Evolutionary conservation across 2,113 vertebrate species (phyloP), one percentile per base, ranked within the genome.

Genomic region (Pithys albifrons): DNA sequence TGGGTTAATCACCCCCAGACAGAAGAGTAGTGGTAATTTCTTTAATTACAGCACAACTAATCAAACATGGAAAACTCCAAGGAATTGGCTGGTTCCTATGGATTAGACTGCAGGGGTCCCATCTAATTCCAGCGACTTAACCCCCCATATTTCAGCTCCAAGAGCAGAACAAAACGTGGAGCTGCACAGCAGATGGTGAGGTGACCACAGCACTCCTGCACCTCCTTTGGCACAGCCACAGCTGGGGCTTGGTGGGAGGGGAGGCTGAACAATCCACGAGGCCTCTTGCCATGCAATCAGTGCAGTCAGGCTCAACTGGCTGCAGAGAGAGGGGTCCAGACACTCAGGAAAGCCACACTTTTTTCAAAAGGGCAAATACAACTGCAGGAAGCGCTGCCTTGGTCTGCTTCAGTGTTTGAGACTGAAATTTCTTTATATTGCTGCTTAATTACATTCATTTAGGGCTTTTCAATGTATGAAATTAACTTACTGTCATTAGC

Each of bases 101-200:
- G 97, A 98, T 98, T 98, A 98, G 96, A 74, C 98, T 84, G 96
- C 97, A 97, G 97, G 98, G 97, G 98, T 97, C 95, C 95, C 86
- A 95, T 95, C 95, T 97, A 95, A 97, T 97, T 97, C 92, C 94
- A 95, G 84, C 17, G 87, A 97, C 97, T 98, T 98, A 95, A 90
- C 85, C 88, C 79, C 58, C 75, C 35, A 97, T 64, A 95, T 97
- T 97, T 97, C 95, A 69, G 93, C 96, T 97, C 85, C 13, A 96
- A 95, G 89, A 95, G 96, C 93, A 97, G 97, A 98, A 97, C 95
- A 97, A 96, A 98, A 97, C 83, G 96, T 97, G 96, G 97, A 97
- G 97, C 97, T 95, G 88, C 93, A 92, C 74, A 98, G 98, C 98
- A 99, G 98, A 99, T 99, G 98, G 98, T 97, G 97, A 98, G 96